A percentile compares a stretch with the other conserved stretches of the same genome.
These are phyloP conservation scores for Elmis aenea DNA, from an alignment of 2,888 invertebrate species.

Conservation along the genomic window DNA sequence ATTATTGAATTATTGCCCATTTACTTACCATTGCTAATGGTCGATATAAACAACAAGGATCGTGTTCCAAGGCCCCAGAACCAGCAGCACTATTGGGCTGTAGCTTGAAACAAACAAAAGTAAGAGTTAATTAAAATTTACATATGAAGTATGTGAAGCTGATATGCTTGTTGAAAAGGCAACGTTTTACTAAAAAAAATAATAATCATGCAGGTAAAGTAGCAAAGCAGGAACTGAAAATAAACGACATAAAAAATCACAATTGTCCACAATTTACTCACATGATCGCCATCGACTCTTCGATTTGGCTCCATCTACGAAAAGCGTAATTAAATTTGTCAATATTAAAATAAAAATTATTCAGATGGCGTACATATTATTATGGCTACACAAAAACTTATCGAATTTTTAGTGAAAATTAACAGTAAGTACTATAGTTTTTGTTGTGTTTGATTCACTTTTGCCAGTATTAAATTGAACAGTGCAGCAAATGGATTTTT, in stretches of 20 bases:
- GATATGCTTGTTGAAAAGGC: background rate
- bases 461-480: no score
- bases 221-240: background rate
- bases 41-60: conserved; percentile 86
- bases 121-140: background rate
- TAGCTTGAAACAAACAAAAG: conserved; percentile 54
- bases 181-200: background rate
- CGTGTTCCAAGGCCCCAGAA: conserved; percentile 95
- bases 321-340: conserved; percentile 29
- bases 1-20: conserved; percentile 2
- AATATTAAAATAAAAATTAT: no score
- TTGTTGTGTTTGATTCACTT: no score
- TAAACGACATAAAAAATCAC: conserved; percentile 2
- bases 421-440: background rate
- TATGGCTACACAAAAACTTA: background rate
- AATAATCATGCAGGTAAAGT: background rate
- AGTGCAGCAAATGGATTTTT: no score
- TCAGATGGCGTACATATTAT: background rate
- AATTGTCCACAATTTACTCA: conserved; percentile 53
- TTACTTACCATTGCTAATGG: conserved; percentile 53
- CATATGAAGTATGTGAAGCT: background rate
- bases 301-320: conserved; percentile 79
- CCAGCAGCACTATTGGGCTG: conserved; percentile 93
- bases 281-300: conserved; percentile 74
- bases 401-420: background rate